Evolutionary conservation across 2,797 vertebrate genomes (phyloP).

Genomic region (Takifugu rubripes): DNA sequence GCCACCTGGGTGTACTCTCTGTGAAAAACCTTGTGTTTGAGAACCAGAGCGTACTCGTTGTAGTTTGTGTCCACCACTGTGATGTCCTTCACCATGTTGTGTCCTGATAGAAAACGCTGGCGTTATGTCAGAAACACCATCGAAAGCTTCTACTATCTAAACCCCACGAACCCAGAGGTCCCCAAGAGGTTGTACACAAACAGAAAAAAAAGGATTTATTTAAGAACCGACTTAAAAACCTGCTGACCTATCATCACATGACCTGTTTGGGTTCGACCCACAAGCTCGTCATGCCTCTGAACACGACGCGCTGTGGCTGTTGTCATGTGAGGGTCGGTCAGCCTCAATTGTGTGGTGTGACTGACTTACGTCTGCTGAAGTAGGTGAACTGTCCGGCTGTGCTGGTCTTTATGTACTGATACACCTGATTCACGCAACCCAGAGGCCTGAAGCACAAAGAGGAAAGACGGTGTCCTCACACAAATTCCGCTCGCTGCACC

Average conservation of each 20-base stretch:
- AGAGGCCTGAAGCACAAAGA: slow-evolving; percentile 51
- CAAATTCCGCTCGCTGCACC: neutral
- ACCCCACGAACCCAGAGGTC: neutral
- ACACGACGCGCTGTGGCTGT: too few species aligned
- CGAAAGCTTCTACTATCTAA: too few species aligned
- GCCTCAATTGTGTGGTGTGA: too few species aligned
- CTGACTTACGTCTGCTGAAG: slow-evolving; percentile 76
- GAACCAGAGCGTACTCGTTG: slow-evolving; percentile 74
- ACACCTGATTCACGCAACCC: slow-evolving; percentile 55
- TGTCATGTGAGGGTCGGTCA: too few species aligned
- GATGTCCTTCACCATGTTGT: slow-evolving; percentile 75
- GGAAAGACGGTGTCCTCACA: neutral
- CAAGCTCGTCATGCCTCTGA: too few species aligned
- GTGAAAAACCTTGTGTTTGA: slow-evolving; percentile 77
- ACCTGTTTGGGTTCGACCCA: too few species aligned
- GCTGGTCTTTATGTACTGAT: slow-evolving; percentile 70
- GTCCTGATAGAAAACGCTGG: slow-evolving; percentile 51
- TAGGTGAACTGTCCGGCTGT: slow-evolving; percentile 74
- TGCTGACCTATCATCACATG: too few species aligned
- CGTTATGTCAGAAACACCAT: neutral
- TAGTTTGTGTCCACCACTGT: slow-evolving; percentile 81
- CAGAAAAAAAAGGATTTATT: neutral
- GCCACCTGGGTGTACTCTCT: slow-evolving; percentile 77
- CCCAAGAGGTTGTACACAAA: neutral
- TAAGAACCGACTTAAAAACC: neutral